Evolutionary conservation across 2,797 vertebrate species (phyloP), one percentile per base, ranked within the genome.

Genomic region (Tamandua tetradactyla): DNA sequence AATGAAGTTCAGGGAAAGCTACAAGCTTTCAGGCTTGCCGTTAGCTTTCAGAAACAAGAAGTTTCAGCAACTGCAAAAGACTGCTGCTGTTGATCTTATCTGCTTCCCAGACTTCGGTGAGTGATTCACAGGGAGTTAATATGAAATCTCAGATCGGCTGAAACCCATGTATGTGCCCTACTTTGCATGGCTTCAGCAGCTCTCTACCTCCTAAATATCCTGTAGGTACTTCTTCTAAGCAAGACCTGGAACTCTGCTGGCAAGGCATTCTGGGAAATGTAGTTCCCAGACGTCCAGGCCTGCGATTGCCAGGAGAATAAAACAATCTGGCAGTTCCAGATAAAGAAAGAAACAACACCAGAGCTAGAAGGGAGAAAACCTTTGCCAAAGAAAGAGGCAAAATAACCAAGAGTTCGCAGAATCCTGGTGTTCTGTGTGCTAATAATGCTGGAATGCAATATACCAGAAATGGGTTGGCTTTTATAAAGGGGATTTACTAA

Each of bases 231-330:
- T 76, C 57, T 5, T 20, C 6, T 82, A 44, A 81, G 59, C 14
- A 1, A 9, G 59, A 57, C 23, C 30, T 2, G 37, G 84, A 69
- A 71, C 35, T 71, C 68, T 69, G 42, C 15, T 59, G 64, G 62
- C 59, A 87, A 93, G 40, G 79, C 20, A 57, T 83, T 30, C 55
- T 88, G 84, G 81, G 80, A 71, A 88, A 86, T 52, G 81, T 76
- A 68, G 89, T 88, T 79, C 49, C n/a, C 44, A 72, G 52, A 5
- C 30, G 76, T 89, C 23, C 23, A 37, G 35, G 35, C 20, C n/a
- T 42, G 30, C 37, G 18, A 52, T 14, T 13, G 57, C 14, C 81
- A 44, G 27, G 69, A 30, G 40, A 52, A 20, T 5, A 1, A 6
- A 66, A 35, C 2, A 80, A 94, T 42, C 8, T 8, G 35, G 13